Base-by-base conservation (phyloP, 2,888 invertebrate genomes). In the Pollenia angustigena region DNA sequence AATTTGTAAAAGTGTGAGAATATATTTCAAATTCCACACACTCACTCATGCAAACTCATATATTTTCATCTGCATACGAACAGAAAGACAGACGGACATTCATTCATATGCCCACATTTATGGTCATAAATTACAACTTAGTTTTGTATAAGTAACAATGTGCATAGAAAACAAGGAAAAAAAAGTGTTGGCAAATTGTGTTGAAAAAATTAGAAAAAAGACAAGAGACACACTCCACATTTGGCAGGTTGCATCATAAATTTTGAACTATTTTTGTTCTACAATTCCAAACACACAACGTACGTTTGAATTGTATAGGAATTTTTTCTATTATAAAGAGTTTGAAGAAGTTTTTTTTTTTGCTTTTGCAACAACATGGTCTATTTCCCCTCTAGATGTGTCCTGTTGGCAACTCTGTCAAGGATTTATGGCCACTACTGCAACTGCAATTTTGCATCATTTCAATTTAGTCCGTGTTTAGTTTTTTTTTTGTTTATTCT, bases 391-490 rank as follows among this genome's bases (percentile, higher is more conserved):
- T 68, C 56, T 68, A 68, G 69, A 64, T 52, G 52, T 60, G 16
- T 69, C 58, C 56, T 75, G 75, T 71, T 86, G 85, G 85, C 85
- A 86, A 86, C 85, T 64, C 85, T 83, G 72, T 78, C 68, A 76
- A 83, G 79, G 69, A 87, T 87, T 87, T 87, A 87, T 87, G 79
- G 71, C 81, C 81, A 54, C 32, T 60, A 71, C 74, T 85, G 87
- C 87, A 79, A 87, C 64, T 81, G 81, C 79, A 79, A 79, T 80
- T 85, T 85, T 79, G 78, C 78, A 85, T 78, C 79, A 82, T 85
- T 79, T 81, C 76, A 76, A 85, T 81, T 75, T 75, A 66, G 64
- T 74, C 74, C 75, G 62, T 80, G 58, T 71, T 76, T 64, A 44
- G 18, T 48, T 69, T 72, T 2, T 44, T 16, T 60, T 18, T n/a